Evolutionary conservation across 2,113 vertebrate genomes (phyloP), one percentile per base, ranked within the genome.

Genomic region (Passerina amoena): DNA sequence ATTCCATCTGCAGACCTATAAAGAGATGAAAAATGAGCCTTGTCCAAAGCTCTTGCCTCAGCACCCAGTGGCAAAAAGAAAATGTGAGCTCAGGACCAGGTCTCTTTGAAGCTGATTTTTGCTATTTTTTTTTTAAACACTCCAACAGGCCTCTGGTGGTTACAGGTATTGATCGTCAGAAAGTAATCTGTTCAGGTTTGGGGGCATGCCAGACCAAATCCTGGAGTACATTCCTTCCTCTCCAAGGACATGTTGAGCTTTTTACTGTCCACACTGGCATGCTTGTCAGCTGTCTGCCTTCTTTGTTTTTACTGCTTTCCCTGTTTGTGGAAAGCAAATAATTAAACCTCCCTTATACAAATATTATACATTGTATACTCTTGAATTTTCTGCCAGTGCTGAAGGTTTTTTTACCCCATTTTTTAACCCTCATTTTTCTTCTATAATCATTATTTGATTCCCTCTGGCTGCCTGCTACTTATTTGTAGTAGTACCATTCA

Each of bases 101-200:
- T 96, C 97, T 98, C 97, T 98, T 96, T 98, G 98, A 98, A 97
- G 97, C 94, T 90, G 97, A 87, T 54, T 76, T 84, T 95, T 91
- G 56, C 60, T 70, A 3, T 53, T 79, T 90, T 95, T 87, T 87
- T 88, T 83, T 94, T 38, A 53, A 98, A 92, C 90, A 97, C 97
- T 98, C 97, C 98, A 98, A 98, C 97, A 98, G 98, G 98, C 98
- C 98, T 98, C 98, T 98, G 97, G 98, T 98, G 98, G 97, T 98
- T 97, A 97, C 97, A 97, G 98, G 98, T 99, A 99, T 99, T 98
- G 98, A 99, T 99, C 94, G 97, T 97, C 96, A 98, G 98, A 98
- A 98, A 98, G 98, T 98, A 99, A 98, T 98, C 98, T 98, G 98
- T 98, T 98, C 97, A 91, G 98, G 98, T 98, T 98, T 98, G 98